Evolutionary conservation across 2,113 vertebrate species (phyloP).

Genomic region (Abramis brama): DNA sequence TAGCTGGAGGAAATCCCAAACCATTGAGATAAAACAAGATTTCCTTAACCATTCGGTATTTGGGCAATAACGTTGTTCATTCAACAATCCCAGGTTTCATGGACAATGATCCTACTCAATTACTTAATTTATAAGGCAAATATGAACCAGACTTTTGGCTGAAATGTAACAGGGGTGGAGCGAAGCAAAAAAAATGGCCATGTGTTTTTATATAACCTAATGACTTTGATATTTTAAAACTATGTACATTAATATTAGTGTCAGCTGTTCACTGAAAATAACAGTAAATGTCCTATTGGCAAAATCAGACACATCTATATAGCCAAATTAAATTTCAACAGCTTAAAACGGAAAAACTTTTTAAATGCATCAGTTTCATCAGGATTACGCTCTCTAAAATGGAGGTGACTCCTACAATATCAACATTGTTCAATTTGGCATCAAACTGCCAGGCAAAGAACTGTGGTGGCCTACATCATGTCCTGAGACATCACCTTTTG

Average conservation of each 20-base stretch:
- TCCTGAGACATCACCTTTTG: constrained; percentile 1
- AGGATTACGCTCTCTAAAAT: not conserved
- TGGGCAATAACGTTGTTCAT: not conserved
- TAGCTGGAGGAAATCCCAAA: not conserved
- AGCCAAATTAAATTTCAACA: not conserved
- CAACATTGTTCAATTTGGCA: not conserved
- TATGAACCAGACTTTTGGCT: constrained; percentile 58
- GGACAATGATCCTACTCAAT: not conserved
- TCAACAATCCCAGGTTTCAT: not conserved
- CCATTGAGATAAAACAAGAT: not conserved
- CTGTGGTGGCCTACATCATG: not conserved
- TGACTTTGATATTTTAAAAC: not conserved
- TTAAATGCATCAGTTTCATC: not conserved
- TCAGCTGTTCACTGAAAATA: not conserved
- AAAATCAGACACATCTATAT: not conserved
- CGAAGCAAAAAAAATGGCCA: constrained; percentile 1
- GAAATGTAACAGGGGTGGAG: not conserved
- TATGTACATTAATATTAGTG: constrained; percentile 16
- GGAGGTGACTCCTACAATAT: not conserved
- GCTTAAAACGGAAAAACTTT: not conserved
- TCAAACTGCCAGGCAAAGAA: constrained; percentile 21
- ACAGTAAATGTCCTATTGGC: not conserved
- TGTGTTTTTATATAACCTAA: not conserved
- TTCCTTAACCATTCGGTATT: not conserved
- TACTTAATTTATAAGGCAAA: constrained; percentile 67